Base-by-base conservation (phyloP, 2,797 vertebrate species). In the Sebastes paucispinis region DNA sequence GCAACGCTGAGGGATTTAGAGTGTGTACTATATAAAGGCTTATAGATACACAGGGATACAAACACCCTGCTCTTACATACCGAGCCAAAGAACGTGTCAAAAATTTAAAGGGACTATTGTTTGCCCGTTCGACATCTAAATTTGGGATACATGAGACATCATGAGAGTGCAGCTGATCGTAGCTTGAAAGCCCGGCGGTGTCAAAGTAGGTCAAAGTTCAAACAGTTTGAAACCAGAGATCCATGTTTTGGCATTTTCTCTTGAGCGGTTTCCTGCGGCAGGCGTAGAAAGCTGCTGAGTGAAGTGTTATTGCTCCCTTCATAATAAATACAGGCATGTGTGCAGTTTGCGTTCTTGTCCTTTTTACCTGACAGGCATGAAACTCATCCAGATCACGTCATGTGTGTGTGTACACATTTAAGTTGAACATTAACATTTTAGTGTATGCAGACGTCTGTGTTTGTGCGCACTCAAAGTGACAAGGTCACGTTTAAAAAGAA, bases 141-240 rank as follows among this genome's bases (percentile, higher is more conserved):
- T 72, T 55, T 8, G 6, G 24, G 36, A 68, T 1, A 50, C 14
- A 13, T 16, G 36, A 86, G 47, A 36, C 13, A 1, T 16, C 14
- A 43, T 43, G 39, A 25, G 25, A 65, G 24, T 2, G 39, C 22
- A 24, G 27, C 47, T 16, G 59, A 12, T 47, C 8, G 8, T 1
- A 2, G 59, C 22, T 3, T 10, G 8, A 50, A 8, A 31, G 57
- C 20, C 32, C 5, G 16, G 39, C 65, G 0, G n/a, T 18, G 73
- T 84, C 65, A 50, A 83, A 83, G 14, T 64, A 20, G 69, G 81
- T 73, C 60, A 79, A 60, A 80, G 85, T 76, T 84, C 75, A 82
- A 43, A 64, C 7, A 0, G 55, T 64, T 54, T 75, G 67, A 68
- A 84, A 79, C 24, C 24, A n/a, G 69, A 83, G 59, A 75, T 27